These are phyloP conservation scores for Bellardia bayeri DNA, from an alignment of 2,888 invertebrate species.

Conservation along the genomic window DNA sequence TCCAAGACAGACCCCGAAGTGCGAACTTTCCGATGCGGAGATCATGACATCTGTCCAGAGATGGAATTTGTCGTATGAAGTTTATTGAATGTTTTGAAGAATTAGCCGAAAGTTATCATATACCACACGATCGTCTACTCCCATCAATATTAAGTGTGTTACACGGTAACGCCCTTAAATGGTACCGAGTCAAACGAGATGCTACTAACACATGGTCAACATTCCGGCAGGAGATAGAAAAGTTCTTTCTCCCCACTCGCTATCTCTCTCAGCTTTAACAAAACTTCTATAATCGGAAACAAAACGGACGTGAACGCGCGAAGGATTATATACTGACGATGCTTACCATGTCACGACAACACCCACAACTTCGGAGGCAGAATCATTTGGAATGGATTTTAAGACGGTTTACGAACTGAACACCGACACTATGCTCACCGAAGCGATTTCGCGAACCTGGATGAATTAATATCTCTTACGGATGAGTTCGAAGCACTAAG, in stretches of 20 bases:
- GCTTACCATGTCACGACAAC: neutral
- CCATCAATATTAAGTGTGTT: neutral
- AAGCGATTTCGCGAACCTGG: no score
- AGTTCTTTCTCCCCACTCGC: constrained; percentile 21
- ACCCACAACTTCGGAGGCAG: neutral
- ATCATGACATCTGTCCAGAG: no score
- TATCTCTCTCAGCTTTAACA: constrained; percentile 7
- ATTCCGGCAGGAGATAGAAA: neutral
- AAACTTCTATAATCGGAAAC: constrained; percentile 23
- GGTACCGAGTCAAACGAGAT: constrained; percentile 10
- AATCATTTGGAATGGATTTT: neutral
- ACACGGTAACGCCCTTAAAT: constrained; percentile 16
- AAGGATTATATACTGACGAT: constrained; percentile 38
- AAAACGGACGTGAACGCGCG: neutral
- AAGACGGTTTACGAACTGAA: neutral
- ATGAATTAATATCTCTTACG: no score
- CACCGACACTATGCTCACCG: neutral
- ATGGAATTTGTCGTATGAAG: constrained; percentile 4
- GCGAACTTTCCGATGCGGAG: no score
- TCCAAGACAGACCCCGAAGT: no score
- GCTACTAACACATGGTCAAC: neutral
- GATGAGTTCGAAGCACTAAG: constrained; percentile 1
- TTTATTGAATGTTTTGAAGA: constrained; percentile 11
- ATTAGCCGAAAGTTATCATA: constrained; percentile 14
- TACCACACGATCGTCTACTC: constrained; percentile 2